phyloP scores from a whole-genome alignment of 30 jellyfish, hydroid and myxozoan species.

The Chrysaora quinquecirrha region DNA sequence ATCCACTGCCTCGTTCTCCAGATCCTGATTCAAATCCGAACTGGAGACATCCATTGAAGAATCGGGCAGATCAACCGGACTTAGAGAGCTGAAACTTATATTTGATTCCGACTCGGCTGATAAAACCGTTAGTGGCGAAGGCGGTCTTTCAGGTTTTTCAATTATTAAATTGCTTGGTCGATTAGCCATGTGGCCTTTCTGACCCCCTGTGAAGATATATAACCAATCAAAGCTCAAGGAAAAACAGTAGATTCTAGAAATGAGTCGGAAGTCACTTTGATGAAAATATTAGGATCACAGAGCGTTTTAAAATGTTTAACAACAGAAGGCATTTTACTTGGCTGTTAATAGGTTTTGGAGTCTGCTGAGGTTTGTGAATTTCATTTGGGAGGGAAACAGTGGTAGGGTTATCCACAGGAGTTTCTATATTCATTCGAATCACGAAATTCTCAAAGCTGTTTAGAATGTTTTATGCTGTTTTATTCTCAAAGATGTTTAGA shows the following conservation, averaged over 20 bases:
- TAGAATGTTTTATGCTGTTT: too few species aligned
- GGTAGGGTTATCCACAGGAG: too few species aligned
- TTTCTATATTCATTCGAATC: too few species aligned
- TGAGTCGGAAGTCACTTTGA: neutral
- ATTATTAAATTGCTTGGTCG: neutral
- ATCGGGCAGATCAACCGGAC: conserved; percentile 64
- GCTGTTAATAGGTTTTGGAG: too few species aligned
- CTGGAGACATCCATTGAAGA: conserved; percentile 18
- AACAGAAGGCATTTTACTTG: too few species aligned
- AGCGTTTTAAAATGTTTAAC: too few species aligned
- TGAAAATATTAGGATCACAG: too few species aligned
- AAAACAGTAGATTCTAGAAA: neutral
- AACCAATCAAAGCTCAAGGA: neutral
- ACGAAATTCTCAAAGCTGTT: too few species aligned
- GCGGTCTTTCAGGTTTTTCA: neutral
- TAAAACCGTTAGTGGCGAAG: conserved; percentile 29
- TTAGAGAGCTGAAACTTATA: conserved; percentile 47
- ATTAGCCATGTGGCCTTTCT: neutral
- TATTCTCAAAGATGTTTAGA: too few species aligned
- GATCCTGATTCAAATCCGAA: neutral
- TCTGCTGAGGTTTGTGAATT: too few species aligned
- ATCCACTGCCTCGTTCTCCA: neutral
- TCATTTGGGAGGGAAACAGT: too few species aligned
- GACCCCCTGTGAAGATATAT: neutral
- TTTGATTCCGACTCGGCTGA: conserved; percentile 61